Evolutionary conservation across 2,888 invertebrate genomes (phyloP), one percentile per base, ranked within the genome.

Genomic region (Eupithecia centaureata): DNA sequence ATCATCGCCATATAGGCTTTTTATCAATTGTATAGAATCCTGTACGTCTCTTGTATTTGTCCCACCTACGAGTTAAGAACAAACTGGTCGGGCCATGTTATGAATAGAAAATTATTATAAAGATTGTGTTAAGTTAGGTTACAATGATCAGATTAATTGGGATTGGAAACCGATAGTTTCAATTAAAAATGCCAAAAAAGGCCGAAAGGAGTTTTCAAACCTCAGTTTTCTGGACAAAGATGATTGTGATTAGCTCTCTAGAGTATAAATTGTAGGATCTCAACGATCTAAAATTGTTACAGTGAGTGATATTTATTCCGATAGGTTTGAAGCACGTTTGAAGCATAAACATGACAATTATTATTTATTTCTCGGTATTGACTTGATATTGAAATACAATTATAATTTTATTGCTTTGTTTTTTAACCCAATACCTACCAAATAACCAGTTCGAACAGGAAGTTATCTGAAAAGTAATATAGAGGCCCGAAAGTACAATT

Each of bases 341-440:
- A 12, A 47, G 22, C 27, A 69, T 74, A 73, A 75, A 63, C 72
- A 76, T 71, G 73, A 75, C 73, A 74, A 73, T 72, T 76, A 76
- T 80, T 80, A 82, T 82, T 84, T 84, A 80, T 84, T 82, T 72
- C 77, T 78, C 75, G 75, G 77, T 77, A 75, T 79, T 78, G 86
- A 85, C 86, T 86, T 86, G 85, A 57, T 86, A 79, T 82, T 83
- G 78, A 80, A 84, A 76, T 74, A 77, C 70, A 73, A 73, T 70
- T 47, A 61, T 63, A 42, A 47, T 61, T 63, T 70, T 33, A 42
- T 38, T 62, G 12, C 35, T 51, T 59, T 63, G 30, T 62, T 67
- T 67, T 51, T 58, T 54, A 33, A 28, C 54, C 28, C n/a, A 18
- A 47, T 47, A 28, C 30, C 27, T 27, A 27, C 1, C 5, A 27